These are phyloP conservation scores for Tenthredo notha DNA, from an alignment of 2,888 invertebrate genomes.

Conservation along the genomic window DNA sequence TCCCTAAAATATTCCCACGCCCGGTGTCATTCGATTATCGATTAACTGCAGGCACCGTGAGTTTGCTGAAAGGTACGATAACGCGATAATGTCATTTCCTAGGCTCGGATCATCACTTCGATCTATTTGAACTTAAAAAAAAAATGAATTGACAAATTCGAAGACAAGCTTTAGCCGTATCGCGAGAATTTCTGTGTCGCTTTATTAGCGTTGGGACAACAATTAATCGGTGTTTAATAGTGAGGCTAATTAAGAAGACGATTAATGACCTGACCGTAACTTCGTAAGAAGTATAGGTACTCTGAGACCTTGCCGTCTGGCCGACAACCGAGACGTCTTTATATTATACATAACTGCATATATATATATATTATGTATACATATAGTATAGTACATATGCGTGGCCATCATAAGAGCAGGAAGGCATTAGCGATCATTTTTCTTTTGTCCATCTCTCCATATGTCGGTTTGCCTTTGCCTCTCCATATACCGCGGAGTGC, in stretches of 20 bases:
- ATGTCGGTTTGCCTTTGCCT: background rate
- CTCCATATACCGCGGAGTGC: background rate
- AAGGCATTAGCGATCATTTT: conserved; percentile 28
- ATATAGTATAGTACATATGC: background rate
- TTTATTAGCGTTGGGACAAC: background rate
- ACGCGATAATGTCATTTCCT: background rate
- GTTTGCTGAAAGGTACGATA: conserved; percentile 33
- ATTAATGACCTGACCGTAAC: conserved; percentile 46
- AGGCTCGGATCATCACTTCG: background rate
- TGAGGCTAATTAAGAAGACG: conserved; percentile 46
- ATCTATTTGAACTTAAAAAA: background rate
- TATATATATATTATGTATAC: no score
- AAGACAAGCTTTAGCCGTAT: background rate
- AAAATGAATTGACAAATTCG: background rate
- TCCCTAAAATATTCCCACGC: conserved; percentile 31
- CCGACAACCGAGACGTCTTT: conserved; percentile 40
- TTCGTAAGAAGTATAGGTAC: conserved; percentile 26
- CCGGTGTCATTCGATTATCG: conserved; percentile 19
- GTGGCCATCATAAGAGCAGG: conserved; percentile 19
- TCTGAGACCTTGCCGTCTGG: conserved; percentile 13
- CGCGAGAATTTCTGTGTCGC: background rate
- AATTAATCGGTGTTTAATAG: conserved; percentile 52
- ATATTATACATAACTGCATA: conserved; percentile 22
- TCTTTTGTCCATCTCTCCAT: background rate
- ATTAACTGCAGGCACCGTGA: background rate